Conservation (phyloP, 2,113 vertebrate genomes). For the Pomatostomus ruficeps region DNA sequence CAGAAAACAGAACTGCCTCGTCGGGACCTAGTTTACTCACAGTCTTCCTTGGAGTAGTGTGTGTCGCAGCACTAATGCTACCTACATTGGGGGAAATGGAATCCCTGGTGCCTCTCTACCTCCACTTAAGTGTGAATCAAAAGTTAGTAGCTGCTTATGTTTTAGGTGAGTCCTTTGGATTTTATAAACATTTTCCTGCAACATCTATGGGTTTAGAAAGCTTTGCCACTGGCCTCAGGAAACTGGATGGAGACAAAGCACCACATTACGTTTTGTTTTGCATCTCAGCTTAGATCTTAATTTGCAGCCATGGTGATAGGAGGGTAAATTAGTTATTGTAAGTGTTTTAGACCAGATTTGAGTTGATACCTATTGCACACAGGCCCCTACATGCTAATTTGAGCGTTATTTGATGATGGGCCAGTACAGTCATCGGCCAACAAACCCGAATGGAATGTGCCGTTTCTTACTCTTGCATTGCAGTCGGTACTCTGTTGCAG, state of each 20-base stretch:
- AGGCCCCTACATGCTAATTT: not conserved
- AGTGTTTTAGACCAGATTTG: not conserved
- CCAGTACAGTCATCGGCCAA: not conserved
- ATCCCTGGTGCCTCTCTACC: slow-evolving; percentile 98
- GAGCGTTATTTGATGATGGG: not conserved
- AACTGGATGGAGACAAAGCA: not conserved
- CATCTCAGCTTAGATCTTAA: not conserved
- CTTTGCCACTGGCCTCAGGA: not conserved
- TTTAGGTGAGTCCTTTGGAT: slow-evolving; percentile 81
- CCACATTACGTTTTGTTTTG: not conserved
- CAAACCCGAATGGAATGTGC: not conserved
- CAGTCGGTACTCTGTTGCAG: not conserved
- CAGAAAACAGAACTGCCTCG: slow-evolving; percentile 85
- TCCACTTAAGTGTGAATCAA: slow-evolving; percentile 99
- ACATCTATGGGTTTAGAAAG: not conserved
- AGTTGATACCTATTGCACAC: not conserved
- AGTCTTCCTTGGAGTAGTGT: slow-evolving; percentile 91
- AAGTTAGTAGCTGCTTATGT: slow-evolving; percentile 99
- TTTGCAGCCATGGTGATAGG: not conserved
- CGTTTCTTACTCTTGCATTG: not conserved
- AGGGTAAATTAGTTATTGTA: not conserved
- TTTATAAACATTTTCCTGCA: not conserved
- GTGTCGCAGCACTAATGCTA: slow-evolving; percentile 93
- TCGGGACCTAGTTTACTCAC: slow-evolving; percentile 94
- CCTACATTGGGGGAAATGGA: slow-evolving; percentile 94